These are phyloP conservation scores for Odontamblyopus lacepedii DNA, from an alignment of 2,797 vertebrate genomes.

Conservation along the genomic window DNA sequence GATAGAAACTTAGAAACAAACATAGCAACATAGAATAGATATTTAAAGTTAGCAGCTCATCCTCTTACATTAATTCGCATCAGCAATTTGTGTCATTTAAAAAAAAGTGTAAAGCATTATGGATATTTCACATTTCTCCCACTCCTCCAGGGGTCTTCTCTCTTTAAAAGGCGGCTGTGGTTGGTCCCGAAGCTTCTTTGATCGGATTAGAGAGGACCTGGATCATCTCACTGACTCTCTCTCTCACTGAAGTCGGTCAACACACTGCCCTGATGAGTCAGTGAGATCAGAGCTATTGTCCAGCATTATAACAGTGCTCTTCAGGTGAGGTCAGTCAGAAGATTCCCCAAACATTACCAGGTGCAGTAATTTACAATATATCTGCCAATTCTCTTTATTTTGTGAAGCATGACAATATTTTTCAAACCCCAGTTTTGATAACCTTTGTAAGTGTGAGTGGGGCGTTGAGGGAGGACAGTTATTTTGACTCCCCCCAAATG, in stretches of 20 bases:
- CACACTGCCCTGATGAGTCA: slow-evolving; percentile 42
- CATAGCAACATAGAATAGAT: too few relatives aligned
- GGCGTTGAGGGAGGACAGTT: slow-evolving; percentile 72
- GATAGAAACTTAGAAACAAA: too few relatives aligned
- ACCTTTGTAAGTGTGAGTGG: slow-evolving; percentile 51
- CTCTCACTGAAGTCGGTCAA: slow-evolving; percentile 52
- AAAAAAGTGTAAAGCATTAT: neutral
- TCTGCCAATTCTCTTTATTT: neutral
- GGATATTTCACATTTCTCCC: neutral
- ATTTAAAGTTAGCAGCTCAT: too few relatives aligned
- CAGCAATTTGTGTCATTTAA: too few relatives aligned
- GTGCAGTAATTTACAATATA: slow-evolving; percentile 42
- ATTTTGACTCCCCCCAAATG: slow-evolving; percentile 77
- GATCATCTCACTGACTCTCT: slow-evolving; percentile 66
- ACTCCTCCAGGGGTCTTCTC: neutral
- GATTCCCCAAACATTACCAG: slow-evolving; percentile 73
- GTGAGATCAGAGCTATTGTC: slow-evolving; percentile 67
- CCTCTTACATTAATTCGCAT: too few relatives aligned
- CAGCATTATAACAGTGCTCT: slow-evolving; percentile 58
- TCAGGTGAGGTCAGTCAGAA: slow-evolving; percentile 66
- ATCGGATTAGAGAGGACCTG: slow-evolving; percentile 73
- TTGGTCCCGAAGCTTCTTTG: slow-evolving; percentile 57
- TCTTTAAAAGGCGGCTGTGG: neutral
- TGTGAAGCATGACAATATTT: slow-evolving; percentile 13
- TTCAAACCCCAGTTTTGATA: slow-evolving; percentile 64